A percentile compares a stretch with the other conserved stretches of the same genome.
Evolutionary conservation across 1,140 invertebrate genomes (phyloP).

Genomic region (Tyrophagus putrescentiae): DNA sequence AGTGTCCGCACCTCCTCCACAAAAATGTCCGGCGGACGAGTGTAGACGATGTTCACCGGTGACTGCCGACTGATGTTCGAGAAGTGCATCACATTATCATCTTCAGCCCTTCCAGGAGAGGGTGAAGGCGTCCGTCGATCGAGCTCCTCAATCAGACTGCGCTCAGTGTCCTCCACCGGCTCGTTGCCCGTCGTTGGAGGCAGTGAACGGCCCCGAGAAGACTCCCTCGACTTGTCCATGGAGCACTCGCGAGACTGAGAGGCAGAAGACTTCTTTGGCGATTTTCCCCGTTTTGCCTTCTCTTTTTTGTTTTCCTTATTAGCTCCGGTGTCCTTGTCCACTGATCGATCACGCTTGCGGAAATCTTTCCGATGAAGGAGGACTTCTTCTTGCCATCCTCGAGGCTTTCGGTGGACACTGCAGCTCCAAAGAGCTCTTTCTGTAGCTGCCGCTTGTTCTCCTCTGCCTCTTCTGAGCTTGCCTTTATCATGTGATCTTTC

Average conservation of each 20-base stretch:
- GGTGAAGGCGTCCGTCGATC: not conserved
- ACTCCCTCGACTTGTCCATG: not conserved
- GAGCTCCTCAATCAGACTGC: not conserved
- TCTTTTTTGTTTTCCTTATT: conserved; percentile 2
- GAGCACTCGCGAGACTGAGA: conserved; percentile 9
- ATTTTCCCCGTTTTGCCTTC: not conserved
- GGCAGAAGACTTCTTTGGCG: too few relatives aligned
- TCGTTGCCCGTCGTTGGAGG: not conserved
- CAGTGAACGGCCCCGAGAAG: not conserved
- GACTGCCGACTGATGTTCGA: conserved; percentile 5
- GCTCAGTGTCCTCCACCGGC: not conserved
- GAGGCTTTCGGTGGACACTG: too few relatives aligned
- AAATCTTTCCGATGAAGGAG: conserved; percentile 3
- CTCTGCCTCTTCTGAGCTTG: too few relatives aligned
- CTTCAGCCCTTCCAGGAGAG: not conserved
- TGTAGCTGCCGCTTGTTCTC: too few relatives aligned
- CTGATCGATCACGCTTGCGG: not conserved
- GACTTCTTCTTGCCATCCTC: not conserved
- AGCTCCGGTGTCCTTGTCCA: too few relatives aligned
- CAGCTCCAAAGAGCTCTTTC: too few relatives aligned
- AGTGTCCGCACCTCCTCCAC: not conserved
- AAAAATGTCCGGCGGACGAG: not conserved
- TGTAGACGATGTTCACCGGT: not conserved
- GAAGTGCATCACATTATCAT: not conserved
- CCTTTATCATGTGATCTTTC: too few relatives aligned